Percentiles rank a stretch among this genome's conserved stretches.
phyloP scores from a whole-genome alignment of 2,113 vertebrate species.

The Globicephala melas region DNA sequence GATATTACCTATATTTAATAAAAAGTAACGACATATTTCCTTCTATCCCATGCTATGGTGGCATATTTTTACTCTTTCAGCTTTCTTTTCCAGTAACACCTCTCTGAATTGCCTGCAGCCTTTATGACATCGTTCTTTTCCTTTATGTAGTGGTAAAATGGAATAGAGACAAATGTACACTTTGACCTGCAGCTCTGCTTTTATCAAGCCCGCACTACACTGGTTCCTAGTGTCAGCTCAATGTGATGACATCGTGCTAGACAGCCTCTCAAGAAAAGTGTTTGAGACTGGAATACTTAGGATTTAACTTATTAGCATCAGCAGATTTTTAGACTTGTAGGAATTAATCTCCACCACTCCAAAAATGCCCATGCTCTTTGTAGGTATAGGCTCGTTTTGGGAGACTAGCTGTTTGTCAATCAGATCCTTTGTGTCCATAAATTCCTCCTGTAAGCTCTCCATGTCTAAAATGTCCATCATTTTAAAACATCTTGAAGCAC shows the following conservation, averaged over 20 bases:
- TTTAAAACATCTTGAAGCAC: neutral
- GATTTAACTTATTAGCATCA: neutral
- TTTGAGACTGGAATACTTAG: neutral
- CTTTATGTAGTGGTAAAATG: neutral
- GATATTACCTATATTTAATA: neutral
- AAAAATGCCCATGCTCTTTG: neutral
- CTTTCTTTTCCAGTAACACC: neutral
- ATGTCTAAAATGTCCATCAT: neutral
- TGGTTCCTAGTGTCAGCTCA: neutral
- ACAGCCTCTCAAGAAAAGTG: neutral
- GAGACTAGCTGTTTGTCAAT: neutral
- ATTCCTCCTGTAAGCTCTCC: neutral
- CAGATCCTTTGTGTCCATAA: neutral
- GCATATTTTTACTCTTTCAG: neutral
- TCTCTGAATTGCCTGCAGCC: neutral
- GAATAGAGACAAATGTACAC: neutral
- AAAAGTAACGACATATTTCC: neutral
- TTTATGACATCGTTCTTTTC: neutral
- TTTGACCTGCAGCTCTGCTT: neutral
- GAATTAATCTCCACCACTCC: neutral
- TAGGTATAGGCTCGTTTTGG: neutral
- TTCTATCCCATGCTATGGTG: neutral
- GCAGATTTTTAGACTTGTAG: neutral
- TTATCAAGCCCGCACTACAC: neutral
- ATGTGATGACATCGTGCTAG: neutral